A percentile compares a stretch with the other conserved stretches of the same genome.
Conservation (phyloP, 2,888 invertebrate genomes). For the Thysanoteuthis rhombus region DNA sequence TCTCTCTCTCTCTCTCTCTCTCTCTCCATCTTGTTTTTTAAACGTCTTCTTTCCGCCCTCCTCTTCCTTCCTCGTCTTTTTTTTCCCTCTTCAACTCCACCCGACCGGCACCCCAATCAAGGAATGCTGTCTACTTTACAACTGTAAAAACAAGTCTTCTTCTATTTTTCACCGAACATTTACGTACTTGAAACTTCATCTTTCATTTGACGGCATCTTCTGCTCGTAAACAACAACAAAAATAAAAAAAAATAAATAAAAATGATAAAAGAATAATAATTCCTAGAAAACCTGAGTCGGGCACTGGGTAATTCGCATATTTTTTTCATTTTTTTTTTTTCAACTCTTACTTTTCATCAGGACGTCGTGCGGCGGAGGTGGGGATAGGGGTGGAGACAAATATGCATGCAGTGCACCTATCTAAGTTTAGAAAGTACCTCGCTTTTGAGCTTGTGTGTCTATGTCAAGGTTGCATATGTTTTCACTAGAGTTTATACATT, state of each 20-base stretch:
- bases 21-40: background rate
- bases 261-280: too few species aligned
- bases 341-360: background rate
- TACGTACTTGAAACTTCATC: background rate
- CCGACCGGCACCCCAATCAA: background rate
- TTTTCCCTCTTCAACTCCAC: background rate
- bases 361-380: too few species aligned
- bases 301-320: too few species aligned
- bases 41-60: background rate
- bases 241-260: too few species aligned
- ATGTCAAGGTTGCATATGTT: background rate
- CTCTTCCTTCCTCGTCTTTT: background rate
- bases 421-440: background rate
- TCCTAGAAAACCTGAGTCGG: background rate
- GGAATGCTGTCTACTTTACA: background rate
- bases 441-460: background rate
- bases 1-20: too few species aligned
- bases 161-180: background rate
- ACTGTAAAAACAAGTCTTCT: background rate
- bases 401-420: background rate
- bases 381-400: background rate
- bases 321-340: background rate
- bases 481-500: too few species aligned
- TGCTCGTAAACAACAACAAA: too few species aligned
- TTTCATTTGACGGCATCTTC: background rate